Evolutionary conservation across 2,113 vertebrate species (phyloP).

Genomic region (Vulpes lagopus): DNA sequence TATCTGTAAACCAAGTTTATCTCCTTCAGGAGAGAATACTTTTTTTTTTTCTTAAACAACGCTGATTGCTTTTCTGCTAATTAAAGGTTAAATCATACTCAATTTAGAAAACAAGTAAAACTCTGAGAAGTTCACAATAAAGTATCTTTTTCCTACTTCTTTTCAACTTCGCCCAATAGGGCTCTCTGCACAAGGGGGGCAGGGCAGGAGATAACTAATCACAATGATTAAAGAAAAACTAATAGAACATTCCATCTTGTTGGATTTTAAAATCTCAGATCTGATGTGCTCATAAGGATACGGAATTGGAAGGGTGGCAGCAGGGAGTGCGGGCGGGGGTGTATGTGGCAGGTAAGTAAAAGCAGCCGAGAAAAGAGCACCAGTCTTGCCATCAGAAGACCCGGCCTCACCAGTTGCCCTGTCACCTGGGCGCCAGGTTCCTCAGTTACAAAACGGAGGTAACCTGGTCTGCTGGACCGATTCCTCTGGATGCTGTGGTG

Average conservation of each 20-base stretch:
- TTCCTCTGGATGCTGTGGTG: not conserved
- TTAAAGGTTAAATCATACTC: constrained; percentile 39
- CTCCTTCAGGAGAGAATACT: not conserved
- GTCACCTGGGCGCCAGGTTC: not conserved
- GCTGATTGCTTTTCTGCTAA: constrained; percentile 31
- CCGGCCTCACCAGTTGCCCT: not conserved
- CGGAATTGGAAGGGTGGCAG: not conserved
- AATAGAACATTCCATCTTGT: constrained; percentile 9
- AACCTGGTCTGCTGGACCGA: not conserved
- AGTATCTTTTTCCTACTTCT: not conserved
- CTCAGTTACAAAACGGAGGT: not conserved
- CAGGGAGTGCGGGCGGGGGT: accelerated
- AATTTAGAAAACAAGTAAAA: constrained; percentile 45
- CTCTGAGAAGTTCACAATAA: not conserved
- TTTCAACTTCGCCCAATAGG: not conserved
- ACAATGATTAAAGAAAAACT: not conserved
- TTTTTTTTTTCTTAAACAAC: not conserved
- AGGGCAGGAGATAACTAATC: not conserved
- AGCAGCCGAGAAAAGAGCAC: not conserved
- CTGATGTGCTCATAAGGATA: not conserved
- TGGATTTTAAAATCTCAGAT: not conserved
- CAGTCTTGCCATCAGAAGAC: not conserved
- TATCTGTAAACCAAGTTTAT: not conserved
- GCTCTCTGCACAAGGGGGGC: not conserved
- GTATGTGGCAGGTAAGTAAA: not conserved